Percentiles rank a stretch among this genome's conserved stretches.
phyloP scores from a whole-genome alignment of 2,113 vertebrate genomes.

The Paracanthobrama guichenoti region DNA sequence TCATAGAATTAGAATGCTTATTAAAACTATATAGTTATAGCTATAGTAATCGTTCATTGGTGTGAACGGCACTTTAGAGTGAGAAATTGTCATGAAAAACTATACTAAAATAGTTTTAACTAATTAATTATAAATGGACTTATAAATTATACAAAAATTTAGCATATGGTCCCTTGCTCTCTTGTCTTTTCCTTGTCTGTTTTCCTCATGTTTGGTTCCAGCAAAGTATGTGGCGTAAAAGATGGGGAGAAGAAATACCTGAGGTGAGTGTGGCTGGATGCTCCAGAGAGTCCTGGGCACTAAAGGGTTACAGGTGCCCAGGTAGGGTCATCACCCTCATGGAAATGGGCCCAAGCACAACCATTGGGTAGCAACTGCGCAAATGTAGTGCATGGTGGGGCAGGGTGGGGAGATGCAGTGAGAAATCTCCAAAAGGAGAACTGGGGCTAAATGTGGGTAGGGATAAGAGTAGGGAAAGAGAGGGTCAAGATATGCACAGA shows the following conservation, averaged over 20 bases:
- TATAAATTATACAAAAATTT: neutral
- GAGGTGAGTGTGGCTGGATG: constrained; percentile 55
- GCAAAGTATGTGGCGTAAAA: constrained; percentile 60
- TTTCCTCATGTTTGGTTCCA: constrained; percentile 22
- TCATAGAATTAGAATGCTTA: neutral
- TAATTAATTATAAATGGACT: neutral
- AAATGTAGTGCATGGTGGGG: constrained; percentile 47
- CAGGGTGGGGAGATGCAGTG: constrained; percentile 33
- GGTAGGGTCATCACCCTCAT: constrained; percentile 73
- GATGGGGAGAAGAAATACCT: constrained; percentile 69
- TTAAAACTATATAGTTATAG: no score
- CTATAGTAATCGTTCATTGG: no score
- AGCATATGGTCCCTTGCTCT: neutral
- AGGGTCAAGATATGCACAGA: neutral
- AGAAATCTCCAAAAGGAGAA: constrained; percentile 2
- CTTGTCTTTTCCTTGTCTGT: neutral
- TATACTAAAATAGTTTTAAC: neutral
- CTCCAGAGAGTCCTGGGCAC: constrained; percentile 73
- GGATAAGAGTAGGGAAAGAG: constrained; percentile 27
- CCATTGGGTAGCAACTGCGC: constrained; percentile 9
- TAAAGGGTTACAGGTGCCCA: constrained; percentile 80
- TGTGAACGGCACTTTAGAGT: neutral
- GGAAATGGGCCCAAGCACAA: constrained; percentile 45
- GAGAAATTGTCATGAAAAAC: neutral
- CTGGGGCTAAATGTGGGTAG: neutral